phyloP scores from a whole-genome alignment of 2,888 invertebrate genomes.

The Acheta domesticus region DNA sequence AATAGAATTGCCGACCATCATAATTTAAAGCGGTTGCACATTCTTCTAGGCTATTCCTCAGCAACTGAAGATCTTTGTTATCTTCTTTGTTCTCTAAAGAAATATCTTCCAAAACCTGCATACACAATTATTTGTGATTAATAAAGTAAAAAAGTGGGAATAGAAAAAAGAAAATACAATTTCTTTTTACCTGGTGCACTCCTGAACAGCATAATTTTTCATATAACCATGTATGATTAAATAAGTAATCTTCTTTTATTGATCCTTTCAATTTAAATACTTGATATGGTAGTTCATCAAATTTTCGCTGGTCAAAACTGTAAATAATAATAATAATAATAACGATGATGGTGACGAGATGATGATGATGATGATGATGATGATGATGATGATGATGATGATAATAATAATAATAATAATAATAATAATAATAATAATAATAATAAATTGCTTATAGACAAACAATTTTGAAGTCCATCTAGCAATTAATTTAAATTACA shows the following conservation, averaged over 20 bases:
- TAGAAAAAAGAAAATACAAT: background rate
- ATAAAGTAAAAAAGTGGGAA: background rate
- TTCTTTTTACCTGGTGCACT: constrained; percentile 56
- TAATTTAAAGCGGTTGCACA: constrained; percentile 71
- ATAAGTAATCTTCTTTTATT: constrained; percentile 66
- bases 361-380: too few species aligned
- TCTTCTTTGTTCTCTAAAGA: constrained; percentile 50
- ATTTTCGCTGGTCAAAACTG: constrained; percentile 74
- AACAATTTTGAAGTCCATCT: too few species aligned
- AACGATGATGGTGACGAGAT: background rate
- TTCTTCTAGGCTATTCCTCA: constrained; percentile 67
- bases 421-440: too few species aligned
- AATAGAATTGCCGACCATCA: constrained; percentile 78
- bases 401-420: too few species aligned
- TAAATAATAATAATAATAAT: constrained; percentile 38
- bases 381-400: too few species aligned
- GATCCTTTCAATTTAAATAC: constrained; percentile 62
- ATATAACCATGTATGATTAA: constrained; percentile 72
- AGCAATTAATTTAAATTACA: too few species aligned
- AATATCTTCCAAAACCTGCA: constrained; percentile 68
- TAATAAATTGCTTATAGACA: too few species aligned
- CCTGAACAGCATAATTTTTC: constrained; percentile 76
- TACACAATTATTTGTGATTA: background rate
- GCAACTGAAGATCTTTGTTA: constrained; percentile 53
- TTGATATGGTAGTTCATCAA: constrained; percentile 80